A percentile compares a stretch with the other conserved stretches of the same genome.
These are phyloP conservation scores for Neotoxoptera formosana DNA, from an alignment of 1,140 invertebrate genomes.

Conservation along the genomic window DNA sequence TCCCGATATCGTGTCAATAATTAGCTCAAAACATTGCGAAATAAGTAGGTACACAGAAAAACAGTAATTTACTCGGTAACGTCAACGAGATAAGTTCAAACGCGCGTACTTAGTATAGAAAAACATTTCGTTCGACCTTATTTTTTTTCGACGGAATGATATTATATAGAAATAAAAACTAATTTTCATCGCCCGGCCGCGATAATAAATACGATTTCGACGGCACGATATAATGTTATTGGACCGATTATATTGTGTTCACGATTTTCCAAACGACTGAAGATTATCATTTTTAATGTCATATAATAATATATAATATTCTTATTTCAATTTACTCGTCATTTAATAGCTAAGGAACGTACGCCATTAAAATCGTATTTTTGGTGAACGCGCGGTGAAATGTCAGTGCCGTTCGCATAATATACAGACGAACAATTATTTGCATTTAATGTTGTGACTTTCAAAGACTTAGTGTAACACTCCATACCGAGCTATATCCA, in stretches of 20 bases:
- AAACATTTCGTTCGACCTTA: background rate
- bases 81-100: background rate
- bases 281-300: background rate
- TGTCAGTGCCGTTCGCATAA: background rate
- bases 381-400: background rate
- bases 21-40: background rate
- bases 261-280: background rate
- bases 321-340: background rate
- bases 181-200: background rate
- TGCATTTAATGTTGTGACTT: background rate
- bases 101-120: background rate
- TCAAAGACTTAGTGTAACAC: background rate
- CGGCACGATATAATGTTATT: background rate
- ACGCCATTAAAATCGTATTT: constrained; percentile 19
- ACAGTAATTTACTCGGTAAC: background rate
- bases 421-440: background rate
- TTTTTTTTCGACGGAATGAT: background rate
- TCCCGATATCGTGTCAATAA: background rate
- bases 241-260: background rate
- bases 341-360: background rate
- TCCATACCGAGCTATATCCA: background rate
- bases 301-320: too few relatives aligned
- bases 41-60: background rate
- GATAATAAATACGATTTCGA: background rate
- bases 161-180: background rate